Conservation (phyloP, 2,888 invertebrate species). For the Xestia c-nigrum region DNA sequence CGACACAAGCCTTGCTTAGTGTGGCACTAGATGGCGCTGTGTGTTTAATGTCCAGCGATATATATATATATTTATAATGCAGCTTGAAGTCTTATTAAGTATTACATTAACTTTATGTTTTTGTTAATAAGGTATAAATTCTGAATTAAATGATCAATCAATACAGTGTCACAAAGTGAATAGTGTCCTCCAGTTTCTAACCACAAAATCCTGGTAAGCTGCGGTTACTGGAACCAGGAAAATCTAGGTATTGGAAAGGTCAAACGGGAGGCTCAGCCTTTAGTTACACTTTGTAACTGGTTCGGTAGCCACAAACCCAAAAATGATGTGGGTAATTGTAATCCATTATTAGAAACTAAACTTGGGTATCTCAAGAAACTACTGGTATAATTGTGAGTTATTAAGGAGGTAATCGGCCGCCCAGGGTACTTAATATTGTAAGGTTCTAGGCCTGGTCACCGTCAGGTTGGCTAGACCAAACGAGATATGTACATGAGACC, state of each 20-base stretch:
- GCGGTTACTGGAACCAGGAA: not conserved
- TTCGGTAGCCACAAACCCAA: not conserved
- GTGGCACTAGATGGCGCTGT: too few species aligned
- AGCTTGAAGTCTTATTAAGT: too few species aligned
- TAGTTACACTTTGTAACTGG: not conserved
- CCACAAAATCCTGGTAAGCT: not conserved
- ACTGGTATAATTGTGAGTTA: conserved; percentile 17
- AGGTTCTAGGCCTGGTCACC: too few species aligned
- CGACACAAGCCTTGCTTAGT: too few species aligned
- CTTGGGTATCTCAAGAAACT: conserved; percentile 22
- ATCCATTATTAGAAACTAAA: conserved; percentile 24
- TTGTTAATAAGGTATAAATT: too few species aligned
- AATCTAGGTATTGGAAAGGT: not conserved
- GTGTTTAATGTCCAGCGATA: too few species aligned
- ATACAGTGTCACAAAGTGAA: not conserved
- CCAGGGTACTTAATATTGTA: conserved; percentile 11
- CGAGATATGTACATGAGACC: too few species aligned
- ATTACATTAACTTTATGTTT: too few species aligned
- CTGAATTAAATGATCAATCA: too few species aligned
- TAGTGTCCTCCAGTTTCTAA: not conserved
- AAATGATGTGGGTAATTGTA: conserved; percentile 7
- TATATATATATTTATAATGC: too few species aligned
- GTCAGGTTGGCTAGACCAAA: too few species aligned
- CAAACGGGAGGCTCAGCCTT: not conserved
- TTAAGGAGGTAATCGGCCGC: conserved; percentile 9